Conservation (phyloP, 2,797 vertebrate genomes). For the Iguana delicatissima region DNA sequence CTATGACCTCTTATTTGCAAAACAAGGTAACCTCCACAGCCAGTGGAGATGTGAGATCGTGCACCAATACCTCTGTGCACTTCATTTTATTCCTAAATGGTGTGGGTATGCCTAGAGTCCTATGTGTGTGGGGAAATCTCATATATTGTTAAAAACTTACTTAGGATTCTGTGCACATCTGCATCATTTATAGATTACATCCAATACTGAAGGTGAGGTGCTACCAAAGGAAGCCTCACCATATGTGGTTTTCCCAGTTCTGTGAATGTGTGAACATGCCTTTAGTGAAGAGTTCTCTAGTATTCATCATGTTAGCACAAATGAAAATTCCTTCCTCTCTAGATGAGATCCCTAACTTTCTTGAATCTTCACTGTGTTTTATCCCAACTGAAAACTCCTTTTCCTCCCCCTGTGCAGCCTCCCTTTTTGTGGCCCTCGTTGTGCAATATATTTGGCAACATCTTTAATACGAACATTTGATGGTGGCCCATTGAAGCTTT, state of each 20-base stretch:
- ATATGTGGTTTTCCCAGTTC: neutral
- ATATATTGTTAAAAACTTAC: neutral
- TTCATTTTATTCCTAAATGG: neutral
- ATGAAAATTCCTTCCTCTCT: constrained; percentile 62
- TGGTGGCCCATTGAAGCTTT: constrained; percentile 68
- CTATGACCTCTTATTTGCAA: constrained; percentile 30
- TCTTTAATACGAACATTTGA: constrained; percentile 81
- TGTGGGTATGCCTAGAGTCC: neutral
- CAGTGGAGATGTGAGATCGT: neutral
- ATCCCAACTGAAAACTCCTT: constrained; percentile 78
- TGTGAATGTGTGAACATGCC: constrained; percentile 47
- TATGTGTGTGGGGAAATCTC: neutral
- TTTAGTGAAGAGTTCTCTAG: constrained; percentile 62
- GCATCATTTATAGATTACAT: constrained; percentile 2
- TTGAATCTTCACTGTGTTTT: constrained; percentile 74
- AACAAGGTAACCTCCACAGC: neutral
- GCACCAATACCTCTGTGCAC: neutral
- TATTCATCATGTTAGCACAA: constrained; percentile 49
- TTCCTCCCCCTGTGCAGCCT: constrained; percentile 80
- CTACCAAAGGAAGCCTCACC: neutral
- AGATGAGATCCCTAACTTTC: constrained; percentile 68
- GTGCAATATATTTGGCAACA: constrained; percentile 74
- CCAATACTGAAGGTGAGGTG: neutral
- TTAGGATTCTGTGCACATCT: constrained; percentile 3
- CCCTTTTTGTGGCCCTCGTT: constrained; percentile 74